These are phyloP conservation scores for Perca flavescens DNA, from an alignment of 2,113 vertebrate species.

Conservation along the genomic window DNA sequence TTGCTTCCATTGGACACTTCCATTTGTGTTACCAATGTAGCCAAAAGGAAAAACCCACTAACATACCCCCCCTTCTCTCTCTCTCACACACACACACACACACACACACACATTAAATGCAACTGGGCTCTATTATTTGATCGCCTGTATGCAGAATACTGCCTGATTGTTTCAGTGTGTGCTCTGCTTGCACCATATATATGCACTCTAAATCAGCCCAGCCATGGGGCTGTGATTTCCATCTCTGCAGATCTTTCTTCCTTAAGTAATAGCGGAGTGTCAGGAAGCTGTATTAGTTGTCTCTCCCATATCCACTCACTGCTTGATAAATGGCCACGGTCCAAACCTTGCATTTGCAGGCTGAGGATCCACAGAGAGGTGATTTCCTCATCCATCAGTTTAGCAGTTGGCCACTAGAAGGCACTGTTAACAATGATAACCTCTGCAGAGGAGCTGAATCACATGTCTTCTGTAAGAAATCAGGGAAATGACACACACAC, in stretches of 20 bases:
- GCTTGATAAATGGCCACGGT: slow-evolving; percentile 32
- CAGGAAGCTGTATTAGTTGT: slow-evolving; percentile 38
- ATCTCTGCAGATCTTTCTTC: slow-evolving; percentile 42
- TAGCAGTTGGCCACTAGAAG: slow-evolving; percentile 77
- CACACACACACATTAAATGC: slow-evolving; percentile 32
- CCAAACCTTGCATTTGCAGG: slow-evolving; percentile 2
- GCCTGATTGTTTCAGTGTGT: slow-evolving; percentile 70
- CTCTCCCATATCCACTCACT: slow-evolving; percentile 40
- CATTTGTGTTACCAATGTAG: slow-evolving; percentile 48
- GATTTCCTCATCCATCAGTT: slow-evolving; percentile 14
- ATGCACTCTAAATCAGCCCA: slow-evolving; percentile 57
- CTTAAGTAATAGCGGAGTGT: slow-evolving; percentile 15
- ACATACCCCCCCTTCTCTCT: not conserved
- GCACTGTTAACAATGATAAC: slow-evolving; percentile 83
- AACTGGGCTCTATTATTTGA: slow-evolving; percentile 57
- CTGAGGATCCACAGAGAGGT: slow-evolving; percentile 2
- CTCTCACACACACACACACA: slow-evolving; percentile 2
- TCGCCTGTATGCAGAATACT: slow-evolving; percentile 50
- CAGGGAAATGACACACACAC: slow-evolving; percentile 12
- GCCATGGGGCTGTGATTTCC: slow-evolving; percentile 46
- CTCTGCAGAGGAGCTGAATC: not conserved
- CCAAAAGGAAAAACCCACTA: slow-evolving; percentile 30
- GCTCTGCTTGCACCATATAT: slow-evolving; percentile 47
- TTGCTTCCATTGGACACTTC: slow-evolving; percentile 64
- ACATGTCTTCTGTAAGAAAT: not conserved